Percentiles rank a stretch among this genome's conserved stretches.
phyloP scores from a whole-genome alignment of 2,888 invertebrate genomes.

The Priocnemis perturbator region DNA sequence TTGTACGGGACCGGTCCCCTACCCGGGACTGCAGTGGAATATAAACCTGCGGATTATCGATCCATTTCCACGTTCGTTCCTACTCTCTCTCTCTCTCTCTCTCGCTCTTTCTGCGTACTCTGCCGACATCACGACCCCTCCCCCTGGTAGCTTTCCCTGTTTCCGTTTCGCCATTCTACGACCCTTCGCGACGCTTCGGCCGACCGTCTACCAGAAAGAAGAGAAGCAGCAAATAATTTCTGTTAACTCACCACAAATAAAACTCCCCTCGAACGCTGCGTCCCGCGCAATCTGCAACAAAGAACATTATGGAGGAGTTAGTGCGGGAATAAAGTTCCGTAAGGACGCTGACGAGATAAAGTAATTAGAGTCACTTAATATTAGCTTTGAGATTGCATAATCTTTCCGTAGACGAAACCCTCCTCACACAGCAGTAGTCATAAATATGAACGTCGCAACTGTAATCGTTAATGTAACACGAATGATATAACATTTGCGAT shows the following conservation, averaged over 20 bases:
- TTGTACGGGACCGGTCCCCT: constrained; percentile 27
- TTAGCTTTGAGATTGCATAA: no score
- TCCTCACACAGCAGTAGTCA: no score
- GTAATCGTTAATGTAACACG: no score
- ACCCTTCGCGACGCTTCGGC: background rate
- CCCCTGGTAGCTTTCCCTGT: background rate
- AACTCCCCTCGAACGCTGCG: constrained; percentile 26
- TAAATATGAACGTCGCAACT: no score
- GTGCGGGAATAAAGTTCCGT: no score
- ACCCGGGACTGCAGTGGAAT: constrained; percentile 33
- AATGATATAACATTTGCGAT: no score
- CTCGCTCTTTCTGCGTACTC: background rate
- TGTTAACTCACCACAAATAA: constrained; percentile 16
- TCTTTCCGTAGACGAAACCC: background rate
- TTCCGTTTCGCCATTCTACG: background rate
- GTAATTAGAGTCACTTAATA: no score
- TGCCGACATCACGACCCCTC: background rate
- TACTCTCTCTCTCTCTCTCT: background rate
- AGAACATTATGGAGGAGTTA: background rate
- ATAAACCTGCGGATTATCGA: constrained; percentile 52
- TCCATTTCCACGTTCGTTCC: constrained; percentile 23
- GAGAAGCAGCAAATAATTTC: constrained; percentile 9
- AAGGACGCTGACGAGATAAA: no score
- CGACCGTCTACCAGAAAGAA: background rate
- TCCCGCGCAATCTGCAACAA: constrained; percentile 18